Evolutionary conservation across 2,888 invertebrate species (phyloP).

Genomic region (Spialia ferax): DNA sequence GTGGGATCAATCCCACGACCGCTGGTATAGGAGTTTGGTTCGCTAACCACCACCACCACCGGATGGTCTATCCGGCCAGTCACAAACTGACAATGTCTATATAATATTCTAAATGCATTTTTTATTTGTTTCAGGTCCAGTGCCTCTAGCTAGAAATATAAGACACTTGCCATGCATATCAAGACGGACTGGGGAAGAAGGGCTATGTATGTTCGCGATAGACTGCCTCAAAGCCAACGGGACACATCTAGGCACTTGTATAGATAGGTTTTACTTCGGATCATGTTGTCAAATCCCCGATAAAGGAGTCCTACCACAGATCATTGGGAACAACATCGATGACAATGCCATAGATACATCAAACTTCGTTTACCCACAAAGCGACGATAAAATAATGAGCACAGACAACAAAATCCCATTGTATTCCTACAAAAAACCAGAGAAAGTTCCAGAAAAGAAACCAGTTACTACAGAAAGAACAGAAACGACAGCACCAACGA

Average conservation of each 20-base stretch:
- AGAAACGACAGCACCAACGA: conserved; percentile 55
- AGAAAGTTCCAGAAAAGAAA: conserved; percentile 46
- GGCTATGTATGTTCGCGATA: conserved; percentile 97
- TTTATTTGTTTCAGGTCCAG: conserved; percentile 84
- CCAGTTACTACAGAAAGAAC: conserved; percentile 52
- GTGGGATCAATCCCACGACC: too few relatives aligned
- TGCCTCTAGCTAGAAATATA: conserved; percentile 94
- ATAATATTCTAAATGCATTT: too few relatives aligned
- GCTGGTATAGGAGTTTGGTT: too few relatives aligned
- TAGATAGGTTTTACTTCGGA: conserved; percentile 97
- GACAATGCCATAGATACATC: conserved; percentile 86
- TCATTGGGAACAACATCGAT: conserved; percentile 88
- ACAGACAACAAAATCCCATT: conserved; percentile 56
- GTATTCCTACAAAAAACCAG: conserved; percentile 45
- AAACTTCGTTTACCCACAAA: conserved; percentile 77
- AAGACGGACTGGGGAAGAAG: conserved; percentile 91
- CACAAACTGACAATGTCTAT: too few relatives aligned
- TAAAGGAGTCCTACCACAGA: conserved; percentile 78
- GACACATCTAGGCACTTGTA: conserved; percentile 96
- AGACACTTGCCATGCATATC: conserved; percentile 96
- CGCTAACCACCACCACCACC: too few relatives aligned
- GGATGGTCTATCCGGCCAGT: too few relatives aligned
- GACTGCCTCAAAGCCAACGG: conserved; percentile 97
- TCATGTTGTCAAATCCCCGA: conserved; percentile 95
- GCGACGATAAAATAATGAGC: conserved; percentile 65